Percentiles rank a stretch among this genome's conserved stretches.
Evolutionary conservation across 53 echinoderm and acorn worm species (phyloP).

Genomic region (Temnopleurus reevesii): DNA sequence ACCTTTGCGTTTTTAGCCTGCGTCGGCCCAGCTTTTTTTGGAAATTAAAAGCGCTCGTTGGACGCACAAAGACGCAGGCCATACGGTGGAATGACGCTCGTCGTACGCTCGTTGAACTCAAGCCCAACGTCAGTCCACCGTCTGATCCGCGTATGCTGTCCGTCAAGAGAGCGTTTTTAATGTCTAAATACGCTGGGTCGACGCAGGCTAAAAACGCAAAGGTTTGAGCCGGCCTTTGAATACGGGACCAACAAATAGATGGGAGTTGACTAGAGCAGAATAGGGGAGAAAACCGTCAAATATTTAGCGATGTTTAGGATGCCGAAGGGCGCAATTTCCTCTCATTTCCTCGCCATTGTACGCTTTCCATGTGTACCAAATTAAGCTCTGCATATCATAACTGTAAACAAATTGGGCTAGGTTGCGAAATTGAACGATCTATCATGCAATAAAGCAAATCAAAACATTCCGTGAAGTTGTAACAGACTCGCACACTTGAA

Average conservation of each 20-base stretch:
- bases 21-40: no score
- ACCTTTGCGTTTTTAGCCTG: no score
- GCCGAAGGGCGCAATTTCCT: background rate
- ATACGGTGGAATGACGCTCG: no score
- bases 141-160: no score
- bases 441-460: background rate
- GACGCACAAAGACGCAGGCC: no score
- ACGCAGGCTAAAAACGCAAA: no score
- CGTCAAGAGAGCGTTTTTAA: no score
- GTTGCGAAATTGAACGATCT: background rate
- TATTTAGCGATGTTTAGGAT: background rate
- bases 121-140: no score
- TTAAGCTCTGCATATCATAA: conserved; percentile 19
- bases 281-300: background rate
- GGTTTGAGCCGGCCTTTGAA: background rate
- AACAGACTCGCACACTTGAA: background rate
- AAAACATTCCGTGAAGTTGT: background rate
- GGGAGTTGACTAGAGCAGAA: background rate
- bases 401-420: conserved; percentile 3
- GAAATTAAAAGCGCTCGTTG: no score
- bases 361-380: conserved; percentile 3
- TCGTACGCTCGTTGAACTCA: no score
- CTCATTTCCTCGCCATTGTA: conserved; percentile 8
- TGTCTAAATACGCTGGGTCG: no score
- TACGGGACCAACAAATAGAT: background rate